Evolutionary conservation across 2,113 vertebrate genomes (phyloP), one percentile per base, ranked within the genome.

Genomic region (Anoplopoma fimbria): DNA sequence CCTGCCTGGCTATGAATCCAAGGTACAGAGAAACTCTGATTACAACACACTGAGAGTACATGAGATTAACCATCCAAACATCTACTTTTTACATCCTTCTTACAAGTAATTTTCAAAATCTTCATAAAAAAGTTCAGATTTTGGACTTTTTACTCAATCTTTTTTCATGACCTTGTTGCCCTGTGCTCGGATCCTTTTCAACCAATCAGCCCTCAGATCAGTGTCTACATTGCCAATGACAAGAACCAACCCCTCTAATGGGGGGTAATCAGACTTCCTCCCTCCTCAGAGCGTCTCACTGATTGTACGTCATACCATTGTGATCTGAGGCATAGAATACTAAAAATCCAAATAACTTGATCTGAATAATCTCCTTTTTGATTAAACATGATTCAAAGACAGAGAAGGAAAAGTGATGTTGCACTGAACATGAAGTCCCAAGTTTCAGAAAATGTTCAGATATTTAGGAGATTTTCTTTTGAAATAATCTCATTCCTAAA

Each of bases 221-320:
- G 40, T 70, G 38, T 63, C 87, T 17, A 40, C 14, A 60, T 38
- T 76, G 62, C 79, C 64, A 74, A 69, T 77, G 77, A 85, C 91
- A 87, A 90, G 84, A 57, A 61, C 53, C 73, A 0, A 80, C 60
- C 73, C 36, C 69, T 86, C 57, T 83, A 88, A 92, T 92, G 84
- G 88, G 51, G 38, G 33, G 31, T 91, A 91, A 92, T 93, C 90
- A 88, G 61, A 58, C 69, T 40, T 79, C 31, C 29, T 83, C 77
- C 73, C 68, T 38, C 81, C 69, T 83, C 81, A 17, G 49, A 74
- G 38, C 55, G 57, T 68, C 76, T 57, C 10, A 74, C 77, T 91
- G 90, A 91, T 92, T 92, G 60, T 71, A 49, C 58, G 61, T 82
- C 38, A 1, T 15, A 69, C 62, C 36, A 76, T 67, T 76, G 73